phyloP scores from a whole-genome alignment of 1,140 invertebrate genomes.

The Drosophila sp. region DNA sequence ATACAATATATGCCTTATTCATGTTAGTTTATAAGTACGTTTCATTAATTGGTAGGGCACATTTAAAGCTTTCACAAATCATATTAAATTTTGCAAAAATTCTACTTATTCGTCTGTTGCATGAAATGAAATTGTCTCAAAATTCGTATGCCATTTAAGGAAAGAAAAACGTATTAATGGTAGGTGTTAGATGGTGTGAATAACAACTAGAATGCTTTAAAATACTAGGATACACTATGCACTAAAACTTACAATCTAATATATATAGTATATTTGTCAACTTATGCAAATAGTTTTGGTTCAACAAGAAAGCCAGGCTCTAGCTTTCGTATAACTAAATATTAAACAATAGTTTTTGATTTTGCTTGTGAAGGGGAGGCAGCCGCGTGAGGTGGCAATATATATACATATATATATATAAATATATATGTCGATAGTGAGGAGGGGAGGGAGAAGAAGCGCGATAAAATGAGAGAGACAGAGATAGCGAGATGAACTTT shows the following conservation, averaged over 20 bases:
- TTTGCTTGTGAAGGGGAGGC: slow-evolving; percentile 15
- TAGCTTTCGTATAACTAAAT: slow-evolving; percentile 50
- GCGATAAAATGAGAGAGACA: not conserved
- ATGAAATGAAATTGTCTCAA: not conserved
- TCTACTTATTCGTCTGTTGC: slow-evolving; percentile 27
- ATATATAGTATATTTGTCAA: slow-evolving; percentile 34
- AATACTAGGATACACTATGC: slow-evolving; percentile 24
- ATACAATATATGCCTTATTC: slow-evolving; percentile 14
- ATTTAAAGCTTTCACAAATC: slow-evolving; percentile 82
- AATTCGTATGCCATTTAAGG: no score
- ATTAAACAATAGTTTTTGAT: slow-evolving; percentile 73
- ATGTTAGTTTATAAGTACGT: slow-evolving; percentile 12
- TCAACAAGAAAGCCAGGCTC: slow-evolving; percentile 71
- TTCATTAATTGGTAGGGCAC: slow-evolving; percentile 64
- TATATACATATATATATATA: not conserved
- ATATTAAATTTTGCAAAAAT: slow-evolving; percentile 31
- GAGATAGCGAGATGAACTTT: slow-evolving; percentile 57
- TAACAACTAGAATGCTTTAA: slow-evolving; percentile 26
- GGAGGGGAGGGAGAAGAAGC: not conserved
- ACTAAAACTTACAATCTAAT: slow-evolving; percentile 34
- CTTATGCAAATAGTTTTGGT: slow-evolving; percentile 75
- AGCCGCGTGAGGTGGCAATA: not conserved
- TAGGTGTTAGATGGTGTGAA: slow-evolving; percentile 3
- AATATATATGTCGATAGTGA: no score
- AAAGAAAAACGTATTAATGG: not conserved